A percentile compares a stretch with the other conserved stretches of the same genome.
Conservation (phyloP, 2,797 vertebrate species). For the Propithecus deckenii region DNA sequence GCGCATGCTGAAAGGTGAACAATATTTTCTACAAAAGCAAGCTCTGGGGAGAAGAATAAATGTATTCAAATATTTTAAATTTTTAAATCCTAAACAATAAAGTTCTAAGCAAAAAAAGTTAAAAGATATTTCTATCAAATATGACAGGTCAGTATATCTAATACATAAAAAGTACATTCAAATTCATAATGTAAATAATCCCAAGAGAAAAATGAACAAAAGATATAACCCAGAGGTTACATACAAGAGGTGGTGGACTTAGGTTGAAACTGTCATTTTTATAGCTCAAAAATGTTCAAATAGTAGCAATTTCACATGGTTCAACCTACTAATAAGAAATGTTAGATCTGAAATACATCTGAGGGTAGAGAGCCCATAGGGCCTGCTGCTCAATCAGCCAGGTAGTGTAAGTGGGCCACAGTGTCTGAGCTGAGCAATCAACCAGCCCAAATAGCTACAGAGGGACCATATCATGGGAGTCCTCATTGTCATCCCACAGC, state of each 20-base stretch:
- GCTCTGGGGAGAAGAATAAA: not conserved
- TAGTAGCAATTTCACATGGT: not conserved
- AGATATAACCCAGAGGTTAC: not conserved
- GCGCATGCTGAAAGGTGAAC: not conserved
- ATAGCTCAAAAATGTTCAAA: not conserved
- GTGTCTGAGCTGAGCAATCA: not conserved
- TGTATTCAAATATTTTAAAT: not conserved
- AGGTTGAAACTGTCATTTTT: not conserved
- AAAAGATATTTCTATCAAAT: not conserved
- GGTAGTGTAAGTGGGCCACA: too few species aligned
- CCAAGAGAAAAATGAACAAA: slow-evolving; percentile 13
- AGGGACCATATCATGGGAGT: accelerated
- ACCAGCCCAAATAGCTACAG: not conserved
- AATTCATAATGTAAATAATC: slow-evolving; percentile 20
- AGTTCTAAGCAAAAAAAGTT: not conserved
- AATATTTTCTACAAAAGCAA: not conserved
- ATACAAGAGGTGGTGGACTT: not conserved
- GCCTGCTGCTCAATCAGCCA: not conserved
- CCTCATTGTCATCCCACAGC: not conserved
- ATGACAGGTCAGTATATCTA: not conserved
- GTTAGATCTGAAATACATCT: too few species aligned
- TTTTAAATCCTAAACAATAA: not conserved
- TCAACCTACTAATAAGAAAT: not conserved
- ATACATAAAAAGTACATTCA: not conserved
- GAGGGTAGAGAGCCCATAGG: not conserved